Conservation (phyloP, 2,797 vertebrate species). For the Anguilla megastoma region DNA sequence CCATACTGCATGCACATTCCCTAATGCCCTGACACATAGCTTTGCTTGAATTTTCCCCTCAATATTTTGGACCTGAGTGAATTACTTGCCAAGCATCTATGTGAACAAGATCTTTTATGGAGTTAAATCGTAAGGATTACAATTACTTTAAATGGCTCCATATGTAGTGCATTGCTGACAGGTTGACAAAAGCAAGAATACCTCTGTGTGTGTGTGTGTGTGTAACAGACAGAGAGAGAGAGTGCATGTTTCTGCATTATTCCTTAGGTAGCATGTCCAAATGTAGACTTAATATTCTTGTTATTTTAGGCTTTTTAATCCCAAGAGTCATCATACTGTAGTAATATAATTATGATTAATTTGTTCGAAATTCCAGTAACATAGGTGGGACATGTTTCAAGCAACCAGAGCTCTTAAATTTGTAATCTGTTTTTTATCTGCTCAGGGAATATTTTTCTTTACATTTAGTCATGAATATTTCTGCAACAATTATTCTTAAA, state of each 20-base stretch:
- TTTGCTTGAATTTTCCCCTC: not conserved
- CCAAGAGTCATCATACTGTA: conserved; percentile 41
- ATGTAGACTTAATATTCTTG: conserved; percentile 40
- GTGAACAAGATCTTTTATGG: not conserved
- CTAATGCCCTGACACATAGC: not conserved
- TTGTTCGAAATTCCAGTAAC: conserved; percentile 44
- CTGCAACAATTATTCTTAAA: conserved; percentile 41
- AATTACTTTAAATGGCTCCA: conserved; percentile 47
- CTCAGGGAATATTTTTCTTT: conserved; percentile 48
- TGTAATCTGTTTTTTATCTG: conserved; percentile 44
- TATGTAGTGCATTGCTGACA: conserved; percentile 38
- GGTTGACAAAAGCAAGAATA: conserved; percentile 38
- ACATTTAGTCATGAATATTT: conserved; percentile 39
- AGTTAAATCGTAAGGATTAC: not conserved
- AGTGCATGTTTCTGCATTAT: not conserved
- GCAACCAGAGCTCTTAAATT: conserved; percentile 42
- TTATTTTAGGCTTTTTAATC: conserved; percentile 38
- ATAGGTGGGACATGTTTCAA: conserved; percentile 26
- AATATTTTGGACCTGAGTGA: not conserved
- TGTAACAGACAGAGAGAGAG: not conserved
- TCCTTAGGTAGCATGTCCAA: conserved; percentile 43
- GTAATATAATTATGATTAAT: conserved; percentile 53
- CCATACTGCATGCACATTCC: not conserved
- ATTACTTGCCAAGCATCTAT: not conserved
- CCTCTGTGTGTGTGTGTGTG: conserved; percentile 27